phyloP scores from a whole-genome alignment of 2,888 invertebrate genomes.

The Deilephila elpenor region DNA sequence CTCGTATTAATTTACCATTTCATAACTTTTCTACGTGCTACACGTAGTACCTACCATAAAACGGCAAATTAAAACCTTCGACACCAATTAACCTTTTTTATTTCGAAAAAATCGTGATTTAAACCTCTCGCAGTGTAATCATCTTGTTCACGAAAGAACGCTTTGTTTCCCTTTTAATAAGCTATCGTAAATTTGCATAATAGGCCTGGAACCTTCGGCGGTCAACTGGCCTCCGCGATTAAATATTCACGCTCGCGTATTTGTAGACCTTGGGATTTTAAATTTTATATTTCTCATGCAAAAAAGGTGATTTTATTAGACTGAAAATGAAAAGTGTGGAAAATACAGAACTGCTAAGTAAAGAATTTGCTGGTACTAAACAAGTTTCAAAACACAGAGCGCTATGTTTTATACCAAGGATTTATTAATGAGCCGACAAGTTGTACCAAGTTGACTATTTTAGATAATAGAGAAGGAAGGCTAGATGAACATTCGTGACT shows the following conservation, averaged over 20 bases:
- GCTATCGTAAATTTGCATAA: conserved; percentile 50
- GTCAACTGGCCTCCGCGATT: conserved; percentile 43
- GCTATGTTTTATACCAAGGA: too few relatives aligned
- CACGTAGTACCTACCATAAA: neutral
- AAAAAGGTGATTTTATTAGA: neutral
- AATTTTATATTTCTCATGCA: neutral
- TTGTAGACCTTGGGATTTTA: conserved; percentile 6
- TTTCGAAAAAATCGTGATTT: neutral
- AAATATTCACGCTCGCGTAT: conserved; percentile 44
- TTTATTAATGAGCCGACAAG: too few relatives aligned
- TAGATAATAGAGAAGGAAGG: too few relatives aligned
- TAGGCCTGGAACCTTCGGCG: conserved; percentile 40
- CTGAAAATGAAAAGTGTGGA: too few relatives aligned
- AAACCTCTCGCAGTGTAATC: conserved; percentile 20
- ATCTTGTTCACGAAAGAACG: conserved; percentile 18
- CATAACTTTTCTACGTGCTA: too few relatives aligned
- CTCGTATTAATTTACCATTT: too few relatives aligned
- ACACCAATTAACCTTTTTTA: conserved; percentile 11
- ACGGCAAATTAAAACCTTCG: neutral
- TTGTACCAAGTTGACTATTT: too few relatives aligned
- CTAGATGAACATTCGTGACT: too few relatives aligned
- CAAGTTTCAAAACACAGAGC: too few relatives aligned
- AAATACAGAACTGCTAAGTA: neutral
- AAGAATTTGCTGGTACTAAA: too few relatives aligned
- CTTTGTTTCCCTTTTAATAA: conserved; percentile 45